Percentiles rank a stretch among this genome's conserved stretches.
Evolutionary conservation across 2,797 vertebrate species (phyloP).

Genomic region (Ciconia nigra): DNA sequence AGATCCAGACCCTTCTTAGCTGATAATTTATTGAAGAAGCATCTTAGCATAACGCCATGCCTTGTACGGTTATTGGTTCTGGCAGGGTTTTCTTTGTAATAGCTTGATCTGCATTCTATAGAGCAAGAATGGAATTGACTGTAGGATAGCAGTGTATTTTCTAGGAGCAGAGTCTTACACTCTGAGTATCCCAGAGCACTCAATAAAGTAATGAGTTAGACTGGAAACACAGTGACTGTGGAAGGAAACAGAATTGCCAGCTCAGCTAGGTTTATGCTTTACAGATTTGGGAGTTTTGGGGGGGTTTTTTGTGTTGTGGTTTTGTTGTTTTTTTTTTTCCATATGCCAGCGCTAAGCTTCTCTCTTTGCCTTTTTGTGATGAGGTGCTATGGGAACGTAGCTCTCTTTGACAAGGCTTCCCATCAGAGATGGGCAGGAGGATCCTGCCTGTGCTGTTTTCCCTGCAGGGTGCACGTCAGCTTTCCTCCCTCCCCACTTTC

Average conservation of each 20-base stretch:
- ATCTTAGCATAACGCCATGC: not conserved
- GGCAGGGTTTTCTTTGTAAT: not conserved
- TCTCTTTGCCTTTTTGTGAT: not conserved
- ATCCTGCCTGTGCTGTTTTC: not conserved
- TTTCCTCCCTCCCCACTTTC: conserved; percentile 24
- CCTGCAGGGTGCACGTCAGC: not conserved
- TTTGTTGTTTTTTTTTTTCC: not conserved
- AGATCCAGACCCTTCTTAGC: conserved; percentile 1
- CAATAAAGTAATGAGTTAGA: conserved; percentile 31
- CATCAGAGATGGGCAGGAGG: not conserved
- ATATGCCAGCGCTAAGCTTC: fast-evolving
- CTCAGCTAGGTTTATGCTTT: not conserved
- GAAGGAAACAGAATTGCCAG: not conserved
- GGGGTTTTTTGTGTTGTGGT: not conserved
- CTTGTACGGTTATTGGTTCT: conserved; percentile 32
- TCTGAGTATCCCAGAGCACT: not conserved
- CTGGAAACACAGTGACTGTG: not conserved
- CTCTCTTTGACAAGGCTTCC: not conserved
- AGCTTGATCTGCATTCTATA: conserved; percentile 20
- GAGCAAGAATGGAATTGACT: conserved; percentile 13
- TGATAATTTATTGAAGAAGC: conserved; percentile 42
- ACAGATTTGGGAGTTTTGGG: not conserved
- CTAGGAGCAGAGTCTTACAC: not conserved
- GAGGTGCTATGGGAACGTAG: not conserved
- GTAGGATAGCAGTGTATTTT: not conserved